Conservation (phyloP, 2,113 vertebrate genomes). For the Picathartes gymnocephalus region DNA sequence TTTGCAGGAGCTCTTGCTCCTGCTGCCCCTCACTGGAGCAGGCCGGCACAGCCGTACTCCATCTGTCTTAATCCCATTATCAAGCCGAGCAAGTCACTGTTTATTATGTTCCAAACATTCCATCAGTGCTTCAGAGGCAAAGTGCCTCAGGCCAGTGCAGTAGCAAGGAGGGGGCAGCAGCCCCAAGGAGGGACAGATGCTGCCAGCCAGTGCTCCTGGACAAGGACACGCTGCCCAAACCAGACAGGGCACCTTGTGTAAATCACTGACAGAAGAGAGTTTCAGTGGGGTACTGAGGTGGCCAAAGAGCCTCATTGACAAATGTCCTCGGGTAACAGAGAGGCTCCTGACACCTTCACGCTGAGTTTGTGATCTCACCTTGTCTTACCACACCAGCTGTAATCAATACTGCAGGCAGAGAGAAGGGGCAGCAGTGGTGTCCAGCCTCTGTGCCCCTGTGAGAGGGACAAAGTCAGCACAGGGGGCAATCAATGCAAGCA, state of each 20-base stretch:
- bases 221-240: background rate
- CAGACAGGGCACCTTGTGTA: background rate
- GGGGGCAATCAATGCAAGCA: background rate
- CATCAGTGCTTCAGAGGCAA: background rate
- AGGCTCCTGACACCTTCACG: background rate
- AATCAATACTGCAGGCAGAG: background rate
- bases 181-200: background rate
- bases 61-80: background rate
- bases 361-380: background rate
- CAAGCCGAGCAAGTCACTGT: background rate
- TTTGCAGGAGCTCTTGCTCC: background rate
- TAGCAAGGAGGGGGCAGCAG: background rate
- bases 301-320: background rate
- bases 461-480: background rate
- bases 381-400: background rate
- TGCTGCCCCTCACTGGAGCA: background rate
- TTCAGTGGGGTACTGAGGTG: background rate
- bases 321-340: background rate
- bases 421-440: background rate
- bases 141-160: background rate
- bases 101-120: background rate
- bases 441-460: background rate
- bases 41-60: background rate
- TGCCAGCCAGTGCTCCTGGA: fast-evolving
- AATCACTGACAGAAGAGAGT: background rate